These are phyloP conservation scores for Ectropis crepuscularia DNA, from an alignment of 2,888 invertebrate genomes.

Conservation along the genomic window DNA sequence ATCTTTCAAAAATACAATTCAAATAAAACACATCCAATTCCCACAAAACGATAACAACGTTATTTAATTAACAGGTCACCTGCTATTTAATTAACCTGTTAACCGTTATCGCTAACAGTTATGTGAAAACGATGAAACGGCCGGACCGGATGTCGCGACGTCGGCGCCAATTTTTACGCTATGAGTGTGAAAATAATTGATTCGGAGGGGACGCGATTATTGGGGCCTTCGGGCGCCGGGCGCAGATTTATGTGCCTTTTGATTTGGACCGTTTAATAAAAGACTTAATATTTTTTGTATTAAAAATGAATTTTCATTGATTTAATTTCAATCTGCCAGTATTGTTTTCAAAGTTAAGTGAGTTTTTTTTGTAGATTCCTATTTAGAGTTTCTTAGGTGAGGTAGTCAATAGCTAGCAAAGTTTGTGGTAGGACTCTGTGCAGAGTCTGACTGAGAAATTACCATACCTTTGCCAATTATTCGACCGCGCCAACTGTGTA, in stretches of 20 bases:
- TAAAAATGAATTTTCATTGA: background rate
- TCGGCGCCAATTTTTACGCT: constrained; percentile 70
- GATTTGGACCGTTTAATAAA: constrained; percentile 1
- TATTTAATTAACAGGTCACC: constrained; percentile 21
- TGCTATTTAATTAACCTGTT: constrained; percentile 32
- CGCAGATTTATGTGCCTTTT: constrained; percentile 13
- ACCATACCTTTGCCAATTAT: no score
- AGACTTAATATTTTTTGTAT: background rate
- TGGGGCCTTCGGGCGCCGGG: constrained; percentile 23
- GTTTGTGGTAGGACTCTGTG: no score
- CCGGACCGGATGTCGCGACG: constrained; percentile 42
- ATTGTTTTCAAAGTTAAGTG: no score
- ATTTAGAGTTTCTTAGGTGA: no score
- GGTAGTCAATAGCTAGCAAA: no score
- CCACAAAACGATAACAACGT: constrained; percentile 17
- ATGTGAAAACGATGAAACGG: constrained; percentile 51
- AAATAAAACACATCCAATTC: no score
- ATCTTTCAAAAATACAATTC: no score
- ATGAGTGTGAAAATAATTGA: constrained; percentile 78
- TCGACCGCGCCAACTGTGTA: no score
- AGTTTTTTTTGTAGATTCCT: no score
- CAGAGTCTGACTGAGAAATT: no score
- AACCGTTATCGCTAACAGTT: constrained; percentile 32
- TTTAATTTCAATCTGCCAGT: no score
- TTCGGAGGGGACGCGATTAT: constrained; percentile 54